Base-by-base conservation (phyloP, 2,888 invertebrate species). In the Thyatira batis region DNA sequence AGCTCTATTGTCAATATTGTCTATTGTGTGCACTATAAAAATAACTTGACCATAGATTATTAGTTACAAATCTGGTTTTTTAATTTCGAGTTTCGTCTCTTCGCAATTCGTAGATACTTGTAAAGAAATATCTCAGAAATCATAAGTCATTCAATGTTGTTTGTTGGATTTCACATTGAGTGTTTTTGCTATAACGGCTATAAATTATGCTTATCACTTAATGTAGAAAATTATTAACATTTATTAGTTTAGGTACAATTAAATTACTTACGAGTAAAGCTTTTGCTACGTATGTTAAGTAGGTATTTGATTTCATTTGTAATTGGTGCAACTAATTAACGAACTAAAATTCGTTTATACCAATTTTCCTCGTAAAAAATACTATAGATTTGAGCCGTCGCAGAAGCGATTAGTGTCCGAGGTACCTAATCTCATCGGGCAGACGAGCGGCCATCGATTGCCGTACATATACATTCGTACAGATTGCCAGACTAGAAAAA, bases 401-500 rank as follows among this genome's bases (percentile, higher is more conserved):
- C 13, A 0, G 33, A 39, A 17, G 8, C 5, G 25, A 28, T n/a
- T 27, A 17, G 1, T n/a, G 48, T 27, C 28, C 45, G 49, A 51
- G 50, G 43, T 46, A 33, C 33, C 33, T 25, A 55, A 67, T 68
- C 66, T 60, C 63, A 60, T 62, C 61, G 69, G 58, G 62, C 64
- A 64, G 58, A 77, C 78, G 73, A 30, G 30, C 30, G 62, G 20
- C 27, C 80, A 83, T 84, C 84, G 85, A 84, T 84, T 82, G n/a
- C 76, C 69, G 59, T 53, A 67, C 77, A 74, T 75, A 76, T 73
- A 78, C 61, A 23, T 25, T 45, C n/a, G 25, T 28, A 48, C 28
- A 76, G 72, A 72, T 69, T 67, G 70, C 85, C 88, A 89, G 91
- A 91, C 91, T 92, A 90, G 91, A 84, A 90, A 91, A 78, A 87